Base-by-base conservation (phyloP, 2,797 vertebrate species). In the Sebastes melanostomus region DNA sequence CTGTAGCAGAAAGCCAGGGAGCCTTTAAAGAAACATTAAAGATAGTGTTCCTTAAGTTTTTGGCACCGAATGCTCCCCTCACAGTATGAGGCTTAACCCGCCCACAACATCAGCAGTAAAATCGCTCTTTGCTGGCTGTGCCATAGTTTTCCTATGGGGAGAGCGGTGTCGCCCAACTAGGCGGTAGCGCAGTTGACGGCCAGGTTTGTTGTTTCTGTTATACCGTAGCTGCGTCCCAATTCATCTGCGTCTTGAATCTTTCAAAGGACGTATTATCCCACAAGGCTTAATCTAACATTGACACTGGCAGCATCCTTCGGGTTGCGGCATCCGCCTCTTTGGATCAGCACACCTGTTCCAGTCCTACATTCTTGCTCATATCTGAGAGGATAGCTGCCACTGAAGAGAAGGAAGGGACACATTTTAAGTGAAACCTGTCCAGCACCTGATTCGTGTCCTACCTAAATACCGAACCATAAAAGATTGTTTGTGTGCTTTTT, bases 241-340 rank as follows among this genome's bases (percentile, higher is more conserved):
- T 42, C 38, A 42, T 16, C 38, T 42, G 38, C 14, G 38, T 42
- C 38, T 42, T 42, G 14, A 42, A 42, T 42, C 38, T 0, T 42
- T 42, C 38, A 16, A 42, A 42, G 38, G 38, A 42, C 14, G 14
- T 3, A 16, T 42, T 36, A 12, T 36, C 0, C 0, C 38, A 16
- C 38, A 42, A 42, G 38, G 3, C 38, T 14, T 20, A 46, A 46
- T 46, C 42, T 46, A 34, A 56, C 18, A 16, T n/a, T 13, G 14
- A 63, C 11, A 34, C 3, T 56, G 56, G 46, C 38, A n/a, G 6
- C 3, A 7, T 36, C 60, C n/a, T 56, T 42, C 1, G 6, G 2
- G 38, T 42, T 6, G 14, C 14, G 3, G 38, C 38, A 42, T 42
- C 38, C 1, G 14, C 14, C 38, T 42, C 54, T 66, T 18, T 62